Conservation (phyloP, 2,888 invertebrate genomes). For the Leptopilina myrica region DNA sequence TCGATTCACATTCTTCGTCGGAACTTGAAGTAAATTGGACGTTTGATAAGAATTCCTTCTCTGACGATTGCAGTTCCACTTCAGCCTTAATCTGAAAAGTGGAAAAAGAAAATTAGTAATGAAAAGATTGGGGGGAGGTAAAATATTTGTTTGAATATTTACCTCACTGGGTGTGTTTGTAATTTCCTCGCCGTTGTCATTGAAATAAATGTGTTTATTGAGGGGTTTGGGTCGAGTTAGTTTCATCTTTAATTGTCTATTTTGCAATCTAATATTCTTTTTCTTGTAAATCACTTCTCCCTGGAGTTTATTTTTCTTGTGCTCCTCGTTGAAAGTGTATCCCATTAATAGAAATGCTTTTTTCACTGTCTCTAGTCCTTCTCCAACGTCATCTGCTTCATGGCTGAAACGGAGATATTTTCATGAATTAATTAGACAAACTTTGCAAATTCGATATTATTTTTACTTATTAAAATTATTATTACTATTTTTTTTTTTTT, state of each 20-base stretch:
- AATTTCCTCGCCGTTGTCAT: conserved; percentile 82
- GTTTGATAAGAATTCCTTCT: conserved; percentile 68
- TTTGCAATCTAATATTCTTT: conserved; percentile 80
- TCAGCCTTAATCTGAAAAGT: conserved; percentile 63
- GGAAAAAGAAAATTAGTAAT: not conserved
- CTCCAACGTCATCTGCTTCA: conserved; percentile 78
- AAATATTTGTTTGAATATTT: conserved; percentile 9
- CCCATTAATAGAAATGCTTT: conserved; percentile 84
- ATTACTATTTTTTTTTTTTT: too few species aligned
- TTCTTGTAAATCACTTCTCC: conserved; percentile 83
- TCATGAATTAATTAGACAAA: not conserved
- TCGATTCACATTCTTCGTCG: conserved; percentile 71
- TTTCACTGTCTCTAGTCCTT: conserved; percentile 79
- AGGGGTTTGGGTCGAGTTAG: conserved; percentile 75
- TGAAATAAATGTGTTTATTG: conserved; percentile 82
- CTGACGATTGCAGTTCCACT: conserved; percentile 62
- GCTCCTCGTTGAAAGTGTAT: conserved; percentile 68
- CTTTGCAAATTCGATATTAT: too few species aligned
- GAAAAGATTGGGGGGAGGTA: not conserved
- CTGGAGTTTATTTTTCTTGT: conserved; percentile 67
- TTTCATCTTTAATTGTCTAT: conserved; percentile 79
- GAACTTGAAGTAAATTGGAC: conserved; percentile 72
- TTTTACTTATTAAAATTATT: too few species aligned
- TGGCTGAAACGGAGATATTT: conserved; percentile 76
- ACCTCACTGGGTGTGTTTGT: conserved; percentile 74